phyloP scores from a whole-genome alignment of 2,113 vertebrate species.

The Lepus timidus region DNA sequence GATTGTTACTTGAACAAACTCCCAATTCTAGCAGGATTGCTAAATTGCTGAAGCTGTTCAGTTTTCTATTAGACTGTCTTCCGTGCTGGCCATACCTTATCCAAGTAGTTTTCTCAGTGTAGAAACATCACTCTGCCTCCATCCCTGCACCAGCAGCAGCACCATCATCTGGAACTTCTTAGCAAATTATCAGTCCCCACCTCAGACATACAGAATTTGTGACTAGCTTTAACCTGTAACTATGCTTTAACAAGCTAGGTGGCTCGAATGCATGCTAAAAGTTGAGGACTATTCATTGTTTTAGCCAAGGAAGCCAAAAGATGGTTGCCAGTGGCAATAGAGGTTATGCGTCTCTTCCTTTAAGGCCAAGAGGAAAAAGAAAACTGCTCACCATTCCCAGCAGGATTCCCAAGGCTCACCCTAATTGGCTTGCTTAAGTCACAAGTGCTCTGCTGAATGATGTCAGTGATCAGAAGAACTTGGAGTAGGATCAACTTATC shows the following conservation, averaged over 20 bases:
- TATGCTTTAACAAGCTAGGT: conserved; percentile 19
- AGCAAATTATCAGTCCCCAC: conserved; percentile 7
- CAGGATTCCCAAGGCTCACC: neutral
- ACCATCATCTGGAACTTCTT: neutral
- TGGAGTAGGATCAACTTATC: neutral
- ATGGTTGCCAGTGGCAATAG: neutral
- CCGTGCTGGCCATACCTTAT: neutral
- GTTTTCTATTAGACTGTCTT: conserved; percentile 9
- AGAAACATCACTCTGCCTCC: neutral
- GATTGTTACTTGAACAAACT: neutral
- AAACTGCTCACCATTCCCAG: conserved; percentile 49
- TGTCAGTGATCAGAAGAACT: conserved; percentile 22
- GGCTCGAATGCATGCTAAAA: conserved; percentile 7
- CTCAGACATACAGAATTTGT: neutral
- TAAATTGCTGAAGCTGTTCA: neutral
- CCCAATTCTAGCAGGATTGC: neutral
- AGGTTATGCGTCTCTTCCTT: conserved; percentile 21
- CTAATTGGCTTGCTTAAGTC: neutral
- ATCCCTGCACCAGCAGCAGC: neutral
- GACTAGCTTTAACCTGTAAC: neutral
- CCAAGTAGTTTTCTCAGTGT: neutral
- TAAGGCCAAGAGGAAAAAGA: conserved; percentile 5
- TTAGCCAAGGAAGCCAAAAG: neutral
- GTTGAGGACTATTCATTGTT: conserved; percentile 9
- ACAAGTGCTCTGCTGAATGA: conserved; percentile 10